Base-by-base conservation (phyloP, 2,113 vertebrate species). In the Furnarius figulus region DNA sequence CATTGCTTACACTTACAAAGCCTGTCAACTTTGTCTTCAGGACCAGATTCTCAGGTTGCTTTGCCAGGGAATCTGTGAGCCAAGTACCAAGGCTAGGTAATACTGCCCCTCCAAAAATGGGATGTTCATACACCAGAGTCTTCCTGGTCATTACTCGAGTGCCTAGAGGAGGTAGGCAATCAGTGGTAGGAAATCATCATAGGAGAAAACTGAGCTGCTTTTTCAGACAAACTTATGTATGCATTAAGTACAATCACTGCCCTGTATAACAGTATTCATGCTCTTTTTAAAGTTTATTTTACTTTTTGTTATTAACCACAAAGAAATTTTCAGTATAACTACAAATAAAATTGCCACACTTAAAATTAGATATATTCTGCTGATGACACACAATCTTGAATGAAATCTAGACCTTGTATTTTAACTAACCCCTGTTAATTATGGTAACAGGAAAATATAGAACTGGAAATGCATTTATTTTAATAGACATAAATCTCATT, bases 161-260 rank as follows among this genome's bases (percentile, higher is more conserved):
- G 11, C 42, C 52, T 47, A 27, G 23, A 85, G 30, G 15, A 61
- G 5, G 10, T 7, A 46, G 56, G 24, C 9, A 71, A 50, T 14
- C 24, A 67, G 1, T 13, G 6, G 13, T 31, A 63, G 56, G 42
- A 75, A 87, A 39, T 0, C 0, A 2, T 53, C 22, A 49, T 21
- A 62, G 37, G 2, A 53, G 31, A 66, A 90, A 89, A 4, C 4
- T 65, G 35, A 68, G 27, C 37, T 89, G 19, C 8, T 33, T 37
- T 81, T 91, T 46, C 72, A 87, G 24, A 58, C 1, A 40, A 37
- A 56, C 62, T n/a, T 77, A 22, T 50, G 14, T 42, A 66, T 49
- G 3, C n/a, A 39, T 18, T 25, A 28, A 79, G 62, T 49, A 44
- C 3, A 56, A 25, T 27, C 5, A 40, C 10, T 49, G 6, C 16